Evolutionary conservation across 1,140 invertebrate species (phyloP), one percentile per base, ranked within the genome.

Genomic region (Drosophila dunni): DNA sequence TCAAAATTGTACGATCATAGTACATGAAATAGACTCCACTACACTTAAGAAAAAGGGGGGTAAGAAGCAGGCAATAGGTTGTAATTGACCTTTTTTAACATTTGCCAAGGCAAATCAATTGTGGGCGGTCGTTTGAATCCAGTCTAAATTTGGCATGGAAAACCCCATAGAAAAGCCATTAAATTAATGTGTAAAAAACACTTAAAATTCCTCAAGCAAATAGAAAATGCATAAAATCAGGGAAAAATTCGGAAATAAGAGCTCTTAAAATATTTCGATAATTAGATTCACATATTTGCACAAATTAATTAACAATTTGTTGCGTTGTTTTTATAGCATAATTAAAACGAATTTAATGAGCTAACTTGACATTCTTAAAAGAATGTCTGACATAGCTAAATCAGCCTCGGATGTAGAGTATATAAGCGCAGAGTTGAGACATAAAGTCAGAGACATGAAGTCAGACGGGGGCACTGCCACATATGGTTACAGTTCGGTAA

Each of bases 401-500:
- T 10, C 54, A 79, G 54, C 57, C 40, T 54, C 9, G 40, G 40
- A 6, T n/a, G 36, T 17, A 7, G 60, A 50, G 60, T 38, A 44
- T 61, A 82, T 58, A 65, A 42, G 0, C 1, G 17, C 13, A 81
- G 54, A 79, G 71, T 78, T 78, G 76, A 66, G 54, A 62, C 40
- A 81, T 77, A 73, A 80, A 80, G 73, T 1, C 72, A 72, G 70
- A 29, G 24, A 29, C 75, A 66, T 71, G 71, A 71, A 83, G 60
- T 48, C 62, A 66, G 69, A 60, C 33, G 40, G 63, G 20, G 64
- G 42, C 13, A 4, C 29, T 36, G 62, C 75, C 83, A 88, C 82
- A 86, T 76, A 88, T 86, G 82, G 82, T 88, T 83, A 86, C 82
- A 86, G 82, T 86, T 86, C 79, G 56, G 75, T 82, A 88, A 88